These are phyloP conservation scores for Xanthostigma xanthostigma DNA, from an alignment of 2,888 invertebrate genomes.

Conservation along the genomic window DNA sequence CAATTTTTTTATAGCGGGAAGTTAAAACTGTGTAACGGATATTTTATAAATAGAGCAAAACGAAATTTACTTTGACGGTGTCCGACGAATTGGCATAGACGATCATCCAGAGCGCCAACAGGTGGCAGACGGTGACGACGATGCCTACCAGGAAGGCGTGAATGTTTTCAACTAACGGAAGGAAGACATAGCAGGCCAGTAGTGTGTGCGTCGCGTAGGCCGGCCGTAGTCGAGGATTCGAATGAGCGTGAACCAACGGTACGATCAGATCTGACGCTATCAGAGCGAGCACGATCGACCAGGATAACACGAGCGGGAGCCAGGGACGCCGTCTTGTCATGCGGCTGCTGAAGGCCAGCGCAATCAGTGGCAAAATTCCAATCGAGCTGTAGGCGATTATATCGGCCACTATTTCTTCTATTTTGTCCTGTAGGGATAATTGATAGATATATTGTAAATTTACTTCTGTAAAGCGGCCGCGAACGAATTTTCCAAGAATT, in stretches of 20 bases:
- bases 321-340: conserved; percentile 24
- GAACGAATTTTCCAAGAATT: too few species aligned
- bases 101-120: conserved; percentile 39
- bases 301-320: conserved; percentile 27
- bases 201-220: conserved; percentile 58
- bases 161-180: conserved; percentile 62
- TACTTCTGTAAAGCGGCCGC: too few species aligned
- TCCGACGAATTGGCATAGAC: conserved; percentile 27
- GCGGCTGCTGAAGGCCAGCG: conserved; percentile 31
- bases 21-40: too few species aligned
- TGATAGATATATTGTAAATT: too few species aligned
- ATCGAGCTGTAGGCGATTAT: conserved; percentile 30
- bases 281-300: conserved; percentile 26
- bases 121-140: conserved; percentile 49
- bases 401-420: conserved; percentile 27
- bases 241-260: conserved; percentile 44
- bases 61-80: too few species aligned
- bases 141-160: conserved; percentile 54
- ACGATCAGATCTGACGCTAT: conserved; percentile 44
- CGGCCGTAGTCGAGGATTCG: conserved; percentile 38
- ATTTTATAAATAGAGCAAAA: too few species aligned
- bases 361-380: conserved; percentile 29
- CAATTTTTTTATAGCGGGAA: too few species aligned
- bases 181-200: conserved; percentile 68
- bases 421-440: conserved; percentile 20